These are phyloP conservation scores for Gymnocypris eckloni DNA, from an alignment of 2,797 vertebrate species.

Conservation along the genomic window DNA sequence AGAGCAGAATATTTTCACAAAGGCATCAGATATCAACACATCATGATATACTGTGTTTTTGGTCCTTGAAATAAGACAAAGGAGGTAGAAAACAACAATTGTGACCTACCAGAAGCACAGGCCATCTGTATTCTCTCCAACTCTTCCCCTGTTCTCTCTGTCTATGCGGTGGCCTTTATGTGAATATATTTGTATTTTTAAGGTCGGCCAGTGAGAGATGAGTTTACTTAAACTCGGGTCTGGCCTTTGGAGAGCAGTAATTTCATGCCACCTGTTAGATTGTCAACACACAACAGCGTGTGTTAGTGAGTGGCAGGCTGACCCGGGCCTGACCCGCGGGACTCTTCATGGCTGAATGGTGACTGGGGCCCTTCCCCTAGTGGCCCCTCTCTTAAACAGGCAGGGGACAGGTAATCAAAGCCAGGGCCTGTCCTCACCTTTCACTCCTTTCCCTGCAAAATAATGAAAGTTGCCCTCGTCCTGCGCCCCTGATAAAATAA, in stretches of 20 bases:
- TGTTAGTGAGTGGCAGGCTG: slow-evolving; percentile 66
- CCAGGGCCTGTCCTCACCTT: slow-evolving; percentile 56
- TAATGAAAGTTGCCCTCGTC: slow-evolving; percentile 71
- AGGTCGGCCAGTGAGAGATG: slow-evolving; percentile 53
- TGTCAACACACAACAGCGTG: slow-evolving; percentile 57
- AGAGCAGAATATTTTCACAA: slow-evolving; percentile 78
- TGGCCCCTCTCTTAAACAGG: slow-evolving; percentile 61
- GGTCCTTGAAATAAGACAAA: slow-evolving; percentile 74
- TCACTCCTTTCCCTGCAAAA: slow-evolving; percentile 56
- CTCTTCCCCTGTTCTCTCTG: slow-evolving; percentile 19
- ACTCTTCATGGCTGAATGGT: slow-evolving; percentile 67
- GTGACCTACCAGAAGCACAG: slow-evolving; percentile 60
- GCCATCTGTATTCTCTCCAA: slow-evolving; percentile 32
- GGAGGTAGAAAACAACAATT: slow-evolving; percentile 65
- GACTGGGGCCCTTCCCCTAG: slow-evolving; percentile 60
- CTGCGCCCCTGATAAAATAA: slow-evolving; percentile 66
- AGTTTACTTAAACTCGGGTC: slow-evolving; percentile 57
- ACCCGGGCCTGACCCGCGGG: slow-evolving; percentile 70
- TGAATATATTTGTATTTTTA: slow-evolving; percentile 54
- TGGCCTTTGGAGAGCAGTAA: slow-evolving; percentile 56
- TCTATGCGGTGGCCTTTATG: slow-evolving; percentile 42
- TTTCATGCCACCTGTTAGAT: slow-evolving; percentile 69
- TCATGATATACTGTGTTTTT: slow-evolving; percentile 78
- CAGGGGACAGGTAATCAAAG: slow-evolving; percentile 74
- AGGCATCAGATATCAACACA: slow-evolving; percentile 80